A percentile compares a stretch with the other conserved stretches of the same genome.
These are phyloP conservation scores for Lethocerus indicus DNA, from an alignment of 1,140 invertebrate species.

Conservation along the genomic window DNA sequence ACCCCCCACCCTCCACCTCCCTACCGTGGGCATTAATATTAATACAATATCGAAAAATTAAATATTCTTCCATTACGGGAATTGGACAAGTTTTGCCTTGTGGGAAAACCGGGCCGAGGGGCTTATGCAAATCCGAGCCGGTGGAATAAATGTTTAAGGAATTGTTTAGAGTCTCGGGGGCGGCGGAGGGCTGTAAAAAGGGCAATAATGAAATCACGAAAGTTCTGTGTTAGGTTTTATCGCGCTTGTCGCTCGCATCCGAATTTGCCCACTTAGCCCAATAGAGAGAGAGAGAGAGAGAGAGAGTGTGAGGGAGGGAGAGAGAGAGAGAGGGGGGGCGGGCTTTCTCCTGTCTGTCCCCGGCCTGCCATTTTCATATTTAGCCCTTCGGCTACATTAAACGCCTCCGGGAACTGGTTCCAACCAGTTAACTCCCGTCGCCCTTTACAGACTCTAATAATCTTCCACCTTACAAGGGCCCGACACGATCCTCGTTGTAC, in stretches of 20 bases:
- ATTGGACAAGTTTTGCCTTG: slow-evolving; percentile 7
- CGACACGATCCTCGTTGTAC: too few species aligned
- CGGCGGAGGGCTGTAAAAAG: neutral
- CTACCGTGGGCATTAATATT: slow-evolving; percentile 15
- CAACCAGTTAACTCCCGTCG: too few species aligned
- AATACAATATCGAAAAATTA: slow-evolving; percentile 15
- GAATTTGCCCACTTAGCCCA: too few species aligned
- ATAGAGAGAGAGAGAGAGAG: neutral
- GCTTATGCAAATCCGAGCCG: slow-evolving; percentile 8
- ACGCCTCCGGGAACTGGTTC: too few species aligned
- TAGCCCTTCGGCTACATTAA: too few species aligned
- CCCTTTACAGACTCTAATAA: too few species aligned
- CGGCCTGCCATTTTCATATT: too few species aligned
- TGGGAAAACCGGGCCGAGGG: neutral
- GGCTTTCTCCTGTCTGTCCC: neutral
- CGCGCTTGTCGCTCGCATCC: too few species aligned
- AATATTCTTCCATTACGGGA: slow-evolving; percentile 13
- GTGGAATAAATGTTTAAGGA: slow-evolving; percentile 13
- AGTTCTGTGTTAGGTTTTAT: too few species aligned
- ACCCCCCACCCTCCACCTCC: too few species aligned
- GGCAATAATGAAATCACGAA: slow-evolving; percentile 3
- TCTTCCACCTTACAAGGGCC: too few species aligned
- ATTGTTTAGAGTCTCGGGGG: slow-evolving; percentile 1
- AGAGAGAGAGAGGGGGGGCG: neutral
- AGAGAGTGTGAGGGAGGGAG: neutral